These are phyloP conservation scores for Heliconius ismenius DNA, from an alignment of 2,888 invertebrate species.

Conservation along the genomic window DNA sequence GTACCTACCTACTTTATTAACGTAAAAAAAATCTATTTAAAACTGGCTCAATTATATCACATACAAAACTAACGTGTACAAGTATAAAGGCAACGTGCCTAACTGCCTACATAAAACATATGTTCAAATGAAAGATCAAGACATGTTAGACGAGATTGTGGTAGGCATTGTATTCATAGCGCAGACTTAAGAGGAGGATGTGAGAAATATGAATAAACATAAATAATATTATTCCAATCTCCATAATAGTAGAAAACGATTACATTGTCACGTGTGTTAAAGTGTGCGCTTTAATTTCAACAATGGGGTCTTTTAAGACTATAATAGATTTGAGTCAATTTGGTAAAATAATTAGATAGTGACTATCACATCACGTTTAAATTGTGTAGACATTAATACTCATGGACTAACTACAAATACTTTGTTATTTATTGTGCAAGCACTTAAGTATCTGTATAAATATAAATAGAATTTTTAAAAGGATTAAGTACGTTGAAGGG, in stretches of 20 bases:
- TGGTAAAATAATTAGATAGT: background rate
- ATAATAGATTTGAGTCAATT: background rate
- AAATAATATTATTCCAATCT: slow-evolving; percentile 11
- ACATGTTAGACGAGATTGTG: slow-evolving; percentile 16
- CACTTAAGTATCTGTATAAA: slow-evolving; percentile 5
- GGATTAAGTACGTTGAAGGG: slow-evolving; percentile 63
- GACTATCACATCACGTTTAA: background rate
- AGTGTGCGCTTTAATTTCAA: slow-evolving; percentile 26
- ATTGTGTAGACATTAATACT: background rate
- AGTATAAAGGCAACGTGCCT: background rate
- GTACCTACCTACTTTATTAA: background rate
- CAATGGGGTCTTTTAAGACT: slow-evolving; percentile 22
- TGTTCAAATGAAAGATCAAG: slow-evolving; percentile 3
- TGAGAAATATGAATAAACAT: slow-evolving; percentile 31
- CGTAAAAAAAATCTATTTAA: background rate
- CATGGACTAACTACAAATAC: background rate
- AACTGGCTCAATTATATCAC: background rate
- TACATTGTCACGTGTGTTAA: slow-evolving; percentile 28
- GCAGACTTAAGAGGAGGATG: slow-evolving; percentile 11
- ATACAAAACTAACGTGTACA: background rate
- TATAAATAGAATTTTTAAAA: slow-evolving; percentile 47
- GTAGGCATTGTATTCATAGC: slow-evolving; percentile 9
- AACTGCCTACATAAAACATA: background rate
- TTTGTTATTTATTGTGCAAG: slow-evolving; percentile 14
- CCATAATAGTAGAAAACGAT: slow-evolving; percentile 28